phyloP scores from a whole-genome alignment of 2,797 vertebrate genomes.

The Rhynchotus rufescens region DNA sequence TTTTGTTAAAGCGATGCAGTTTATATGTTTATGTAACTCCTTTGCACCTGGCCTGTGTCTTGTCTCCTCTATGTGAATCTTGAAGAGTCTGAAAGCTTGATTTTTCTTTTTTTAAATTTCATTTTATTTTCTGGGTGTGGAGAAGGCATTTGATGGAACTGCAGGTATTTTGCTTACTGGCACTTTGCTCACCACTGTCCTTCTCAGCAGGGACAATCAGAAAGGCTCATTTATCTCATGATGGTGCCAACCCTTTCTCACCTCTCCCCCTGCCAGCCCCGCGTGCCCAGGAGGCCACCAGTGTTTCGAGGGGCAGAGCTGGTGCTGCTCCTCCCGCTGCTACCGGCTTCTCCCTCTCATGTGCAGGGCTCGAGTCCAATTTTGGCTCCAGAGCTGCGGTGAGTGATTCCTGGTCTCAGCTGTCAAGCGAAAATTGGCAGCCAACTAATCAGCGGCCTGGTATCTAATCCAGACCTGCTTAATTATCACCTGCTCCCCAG shows the following conservation, averaged over 20 bases:
- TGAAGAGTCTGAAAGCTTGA: neutral
- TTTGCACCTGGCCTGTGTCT: neutral
- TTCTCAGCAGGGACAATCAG: neutral
- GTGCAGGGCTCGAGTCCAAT: neutral
- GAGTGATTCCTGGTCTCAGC: conserved; percentile 26
- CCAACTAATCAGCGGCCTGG: neutral
- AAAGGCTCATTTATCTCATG: neutral
- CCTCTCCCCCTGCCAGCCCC: neutral
- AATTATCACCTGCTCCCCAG: conserved; percentile 58
- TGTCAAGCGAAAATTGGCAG: conserved; percentile 45
- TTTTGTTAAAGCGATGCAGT: neutral
- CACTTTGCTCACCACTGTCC: neutral
- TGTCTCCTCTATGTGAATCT: neutral
- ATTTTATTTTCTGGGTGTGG: neutral
- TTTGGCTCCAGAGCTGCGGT: neutral
- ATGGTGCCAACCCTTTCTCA: neutral
- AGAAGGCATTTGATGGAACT: neutral
- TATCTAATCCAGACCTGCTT: conserved; percentile 51
- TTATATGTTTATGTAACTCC: neutral
- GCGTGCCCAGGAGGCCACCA: neutral
- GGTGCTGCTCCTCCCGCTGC: neutral
- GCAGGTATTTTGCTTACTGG: neutral
- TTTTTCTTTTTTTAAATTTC: neutral
- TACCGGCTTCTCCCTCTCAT: neutral
- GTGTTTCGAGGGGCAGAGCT: neutral